Evolutionary conservation across 2,888 invertebrate species (phyloP).

Genomic region (Physocephala rufipes): DNA sequence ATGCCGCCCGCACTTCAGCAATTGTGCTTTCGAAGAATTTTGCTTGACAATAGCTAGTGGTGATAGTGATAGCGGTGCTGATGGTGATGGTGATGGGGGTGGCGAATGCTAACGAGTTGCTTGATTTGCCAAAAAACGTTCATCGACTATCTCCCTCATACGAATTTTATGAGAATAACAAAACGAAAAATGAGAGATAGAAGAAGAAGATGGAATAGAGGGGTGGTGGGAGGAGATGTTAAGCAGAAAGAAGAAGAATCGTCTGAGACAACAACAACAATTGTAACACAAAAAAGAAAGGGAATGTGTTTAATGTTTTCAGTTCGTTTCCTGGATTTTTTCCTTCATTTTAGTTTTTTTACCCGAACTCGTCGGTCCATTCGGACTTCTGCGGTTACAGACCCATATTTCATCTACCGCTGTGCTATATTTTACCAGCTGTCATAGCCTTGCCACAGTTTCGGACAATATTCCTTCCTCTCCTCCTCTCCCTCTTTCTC

Average conservation of each 20-base stretch:
- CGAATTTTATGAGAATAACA: not conserved
- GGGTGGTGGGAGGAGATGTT: not conserved
- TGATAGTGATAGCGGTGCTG: not conserved
- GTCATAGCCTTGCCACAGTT: constrained; percentile 38
- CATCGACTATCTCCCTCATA: constrained; percentile 18
- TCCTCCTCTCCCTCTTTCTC: no score
- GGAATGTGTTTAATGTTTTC: constrained; percentile 26
- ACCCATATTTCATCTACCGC: constrained; percentile 39
- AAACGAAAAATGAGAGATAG: not conserved
- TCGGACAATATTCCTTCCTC: constrained; percentile 23
- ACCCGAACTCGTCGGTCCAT: not conserved
- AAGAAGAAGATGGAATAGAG: not conserved
- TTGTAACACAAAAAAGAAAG: constrained; percentile 2
- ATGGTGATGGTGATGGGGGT: not conserved
- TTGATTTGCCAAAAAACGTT: constrained; percentile 34
- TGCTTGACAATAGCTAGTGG: not conserved
- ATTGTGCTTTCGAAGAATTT: constrained; percentile 14
- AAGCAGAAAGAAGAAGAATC: constrained; percentile 9
- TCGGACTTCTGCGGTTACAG: constrained; percentile 35
- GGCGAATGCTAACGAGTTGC: constrained; percentile 18
- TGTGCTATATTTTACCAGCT: constrained; percentile 40
- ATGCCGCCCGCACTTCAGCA: not conserved
- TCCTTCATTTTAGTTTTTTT: constrained; percentile 4
- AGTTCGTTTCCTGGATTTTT: constrained; percentile 6
- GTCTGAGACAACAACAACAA: not conserved